A percentile compares a stretch with the other conserved stretches of the same genome.
phyloP scores from a whole-genome alignment of 2,797 vertebrate genomes.

The Nyctibius grandis region DNA sequence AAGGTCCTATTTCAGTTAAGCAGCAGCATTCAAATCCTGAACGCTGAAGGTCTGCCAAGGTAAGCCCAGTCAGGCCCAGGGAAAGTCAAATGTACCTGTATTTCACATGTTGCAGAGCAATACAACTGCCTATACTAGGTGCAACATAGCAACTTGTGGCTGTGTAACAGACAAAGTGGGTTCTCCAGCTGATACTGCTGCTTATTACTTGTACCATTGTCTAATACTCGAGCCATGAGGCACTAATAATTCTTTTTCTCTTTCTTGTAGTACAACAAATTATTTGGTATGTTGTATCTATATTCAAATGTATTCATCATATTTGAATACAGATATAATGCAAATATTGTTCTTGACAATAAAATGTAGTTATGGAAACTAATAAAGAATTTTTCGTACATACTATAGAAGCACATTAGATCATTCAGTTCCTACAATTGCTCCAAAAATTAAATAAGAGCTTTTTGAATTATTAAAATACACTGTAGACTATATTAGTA shows the following conservation, averaged over 20 bases:
- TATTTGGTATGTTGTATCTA: not conserved
- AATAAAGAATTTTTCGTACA: not conserved
- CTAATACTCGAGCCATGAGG: not conserved
- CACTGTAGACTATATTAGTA: not conserved
- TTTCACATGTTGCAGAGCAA: not conserved
- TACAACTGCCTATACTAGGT: not conserved
- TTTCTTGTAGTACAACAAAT: not conserved
- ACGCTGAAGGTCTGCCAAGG: not conserved
- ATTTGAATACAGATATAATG: not conserved
- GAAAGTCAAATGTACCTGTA: not conserved
- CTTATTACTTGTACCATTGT: not conserved
- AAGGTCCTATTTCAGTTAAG: not conserved
- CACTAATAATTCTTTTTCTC: not conserved
- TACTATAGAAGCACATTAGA: not conserved
- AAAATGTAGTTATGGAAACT: not conserved
- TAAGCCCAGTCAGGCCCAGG: not conserved
- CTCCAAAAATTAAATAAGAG: not conserved
- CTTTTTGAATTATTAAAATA: not conserved
- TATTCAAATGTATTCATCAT: not conserved
- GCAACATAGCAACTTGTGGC: not conserved
- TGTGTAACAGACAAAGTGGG: not conserved
- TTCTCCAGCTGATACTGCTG: not conserved
- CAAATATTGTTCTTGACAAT: not conserved
- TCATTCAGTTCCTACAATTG: not conserved
- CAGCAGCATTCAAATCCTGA: not conserved